Conservation (phyloP, 2,113 vertebrate genomes). For the Onychorhynchus coronatus region DNA sequence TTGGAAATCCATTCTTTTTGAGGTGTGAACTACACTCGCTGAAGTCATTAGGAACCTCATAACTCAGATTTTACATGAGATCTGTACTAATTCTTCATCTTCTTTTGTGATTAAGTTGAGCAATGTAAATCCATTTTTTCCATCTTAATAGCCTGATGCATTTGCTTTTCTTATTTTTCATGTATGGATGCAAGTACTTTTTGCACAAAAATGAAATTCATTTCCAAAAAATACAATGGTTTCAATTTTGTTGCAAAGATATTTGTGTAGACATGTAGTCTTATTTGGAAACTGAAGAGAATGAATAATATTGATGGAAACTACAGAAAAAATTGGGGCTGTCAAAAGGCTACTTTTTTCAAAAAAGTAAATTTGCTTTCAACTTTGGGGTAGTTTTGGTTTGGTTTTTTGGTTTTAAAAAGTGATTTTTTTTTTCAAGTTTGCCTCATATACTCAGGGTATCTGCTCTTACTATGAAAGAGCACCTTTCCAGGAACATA, state of each 20-base stretch:
- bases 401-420: not conserved
- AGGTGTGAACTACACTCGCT: not conserved
- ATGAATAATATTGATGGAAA: not conserved
- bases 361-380: not conserved
- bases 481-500: not conserved
- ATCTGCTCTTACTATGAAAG: not conserved
- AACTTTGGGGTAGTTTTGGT: not conserved
- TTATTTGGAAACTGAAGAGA: not conserved
- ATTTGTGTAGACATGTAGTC: not conserved
- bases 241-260: not conserved
- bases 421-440: not conserved
- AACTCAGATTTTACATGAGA: not conserved
- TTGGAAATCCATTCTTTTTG: not conserved
- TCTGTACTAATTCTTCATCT: not conserved
- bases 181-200: not conserved
- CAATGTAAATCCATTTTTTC: not conserved
- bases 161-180: not conserved
- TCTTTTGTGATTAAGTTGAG: not conserved
- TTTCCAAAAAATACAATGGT: not conserved
- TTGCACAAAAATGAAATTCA: not conserved
- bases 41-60: not conserved
- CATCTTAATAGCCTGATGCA: not conserved
- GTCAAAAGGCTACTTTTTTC: not conserved
- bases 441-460: not conserved
- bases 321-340: rapidly evolving